A percentile compares a stretch with the other conserved stretches of the same genome.
Conservation (phyloP, 1,140 invertebrate genomes). For the Drosophila sucinea region DNA sequence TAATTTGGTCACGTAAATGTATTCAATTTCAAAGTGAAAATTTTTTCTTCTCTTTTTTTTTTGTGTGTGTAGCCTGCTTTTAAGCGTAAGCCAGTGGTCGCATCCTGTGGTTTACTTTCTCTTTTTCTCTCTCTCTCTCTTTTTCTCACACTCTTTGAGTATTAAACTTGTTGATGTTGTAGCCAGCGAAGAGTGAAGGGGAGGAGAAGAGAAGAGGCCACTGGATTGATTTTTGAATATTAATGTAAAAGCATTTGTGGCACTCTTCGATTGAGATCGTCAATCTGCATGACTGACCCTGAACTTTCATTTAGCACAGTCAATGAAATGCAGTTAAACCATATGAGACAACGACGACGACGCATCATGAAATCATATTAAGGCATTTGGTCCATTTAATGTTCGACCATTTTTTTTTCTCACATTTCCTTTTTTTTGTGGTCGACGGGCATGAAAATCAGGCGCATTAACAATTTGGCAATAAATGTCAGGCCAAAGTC, state of each 20-base stretch:
- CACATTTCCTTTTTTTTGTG: background rate
- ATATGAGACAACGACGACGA: too few species aligned
- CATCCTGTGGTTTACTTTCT: slow-evolving; percentile 3
- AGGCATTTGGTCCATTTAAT: slow-evolving; percentile 12
- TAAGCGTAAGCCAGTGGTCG: slow-evolving; percentile 32
- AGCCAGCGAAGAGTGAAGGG: background rate
- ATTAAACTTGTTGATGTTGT: slow-evolving; percentile 58
- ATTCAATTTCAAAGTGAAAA: slow-evolving; percentile 44
- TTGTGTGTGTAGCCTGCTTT: slow-evolving; percentile 21
- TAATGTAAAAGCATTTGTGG: slow-evolving; percentile 26
- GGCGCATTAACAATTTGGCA: slow-evolving; percentile 15
- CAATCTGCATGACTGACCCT: slow-evolving; percentile 27
- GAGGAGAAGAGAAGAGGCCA: background rate
- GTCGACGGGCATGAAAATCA: slow-evolving; percentile 44
- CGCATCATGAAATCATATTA: background rate
- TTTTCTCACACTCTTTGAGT: slow-evolving; percentile 47
- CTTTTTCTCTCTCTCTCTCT: background rate
- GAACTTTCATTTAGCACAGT: slow-evolving; percentile 7
- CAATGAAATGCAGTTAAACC: slow-evolving; percentile 8
- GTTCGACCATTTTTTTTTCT: slow-evolving; percentile 3
- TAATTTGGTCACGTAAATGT: slow-evolving; percentile 58
- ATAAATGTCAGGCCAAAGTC: slow-evolving; percentile 22
- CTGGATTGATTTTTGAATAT: slow-evolving; percentile 63
- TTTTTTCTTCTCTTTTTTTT: slow-evolving; percentile 18
- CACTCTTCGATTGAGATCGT: slow-evolving; percentile 10